A percentile compares a stretch with the other conserved stretches of the same genome.
phyloP scores from a whole-genome alignment of 2,888 invertebrate genomes.

The Panorpa germanica region DNA sequence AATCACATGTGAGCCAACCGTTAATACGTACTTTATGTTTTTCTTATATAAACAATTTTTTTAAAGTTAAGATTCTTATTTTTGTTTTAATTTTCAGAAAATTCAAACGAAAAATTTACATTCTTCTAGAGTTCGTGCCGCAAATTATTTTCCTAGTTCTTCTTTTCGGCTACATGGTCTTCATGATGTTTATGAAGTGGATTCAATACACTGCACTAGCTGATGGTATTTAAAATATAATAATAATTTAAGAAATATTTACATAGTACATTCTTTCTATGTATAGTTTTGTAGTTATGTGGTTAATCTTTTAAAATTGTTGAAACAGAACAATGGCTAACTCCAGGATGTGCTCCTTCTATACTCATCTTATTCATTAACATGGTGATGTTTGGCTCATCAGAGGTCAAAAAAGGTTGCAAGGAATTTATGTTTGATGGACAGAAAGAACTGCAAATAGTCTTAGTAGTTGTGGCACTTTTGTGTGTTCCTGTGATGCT shows the following conservation, averaged over 20 bases:
- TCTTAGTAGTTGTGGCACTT: constrained; percentile 41
- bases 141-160: constrained; percentile 45
- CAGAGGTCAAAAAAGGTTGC: constrained; percentile 26
- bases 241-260: constrained; percentile 3
- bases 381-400: constrained; percentile 41
- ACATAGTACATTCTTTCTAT: background rate
- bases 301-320: constrained; percentile 7
- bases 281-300: background rate
- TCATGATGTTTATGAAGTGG: constrained; percentile 55
- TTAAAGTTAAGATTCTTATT: constrained; percentile 3
- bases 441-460: constrained; percentile 37
- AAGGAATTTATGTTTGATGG: constrained; percentile 36
- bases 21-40: constrained; percentile 20
- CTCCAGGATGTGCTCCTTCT: constrained; percentile 50
- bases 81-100: constrained; percentile 21
- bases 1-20: no score
- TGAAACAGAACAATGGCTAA: constrained; percentile 24
- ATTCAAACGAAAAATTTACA: constrained; percentile 28
- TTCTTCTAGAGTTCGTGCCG: constrained; percentile 46
- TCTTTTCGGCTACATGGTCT: constrained; percentile 47
- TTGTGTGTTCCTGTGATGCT: constrained; percentile 61
- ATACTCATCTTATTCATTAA: constrained; percentile 65
- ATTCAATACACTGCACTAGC: constrained; percentile 29
- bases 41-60: background rate
- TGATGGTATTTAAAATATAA: constrained; percentile 17